Evolutionary conservation across 2,797 vertebrate genomes (phyloP).

Genomic region (Karalla daura): DNA sequence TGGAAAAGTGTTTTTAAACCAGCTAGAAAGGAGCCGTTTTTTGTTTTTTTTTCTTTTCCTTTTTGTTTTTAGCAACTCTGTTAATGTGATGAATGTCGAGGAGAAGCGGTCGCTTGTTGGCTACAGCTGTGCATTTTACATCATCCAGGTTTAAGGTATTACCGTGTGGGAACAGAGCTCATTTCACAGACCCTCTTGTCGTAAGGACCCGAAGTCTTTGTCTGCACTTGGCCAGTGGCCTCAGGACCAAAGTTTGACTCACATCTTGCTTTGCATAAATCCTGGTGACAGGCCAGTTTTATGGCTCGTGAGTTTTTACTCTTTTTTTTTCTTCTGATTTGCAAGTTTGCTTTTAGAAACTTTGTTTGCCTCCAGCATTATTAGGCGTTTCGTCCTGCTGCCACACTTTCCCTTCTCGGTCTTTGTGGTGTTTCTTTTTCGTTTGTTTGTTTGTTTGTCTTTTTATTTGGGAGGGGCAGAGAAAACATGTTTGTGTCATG

Average conservation of each 20-base stretch:
- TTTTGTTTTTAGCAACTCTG: conserved; percentile 48
- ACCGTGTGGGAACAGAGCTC: conserved; percentile 44
- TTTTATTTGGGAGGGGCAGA: neutral
- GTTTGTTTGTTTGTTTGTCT: conserved; percentile 43
- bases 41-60: neutral
- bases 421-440: conserved; percentile 34
- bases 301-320: conserved; percentile 71
- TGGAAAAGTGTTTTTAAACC: conserved; percentile 62
- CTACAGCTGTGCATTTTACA: conserved; percentile 38
- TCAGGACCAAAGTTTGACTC: conserved; percentile 65
- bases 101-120: conserved; percentile 33
- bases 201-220: conserved; percentile 25
- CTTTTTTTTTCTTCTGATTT: conserved; percentile 29
- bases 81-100: conserved; percentile 53
- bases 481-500: conserved; percentile 31
- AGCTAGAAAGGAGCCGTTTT: conserved; percentile 49
- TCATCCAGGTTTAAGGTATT: conserved; percentile 52
- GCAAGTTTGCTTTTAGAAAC: conserved; percentile 25
- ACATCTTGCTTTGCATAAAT: conserved; percentile 52
- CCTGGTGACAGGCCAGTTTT: conserved; percentile 77
- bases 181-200: conserved; percentile 44
- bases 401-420: conserved; percentile 47
- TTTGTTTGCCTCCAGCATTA: conserved; percentile 30
- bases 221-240: conserved; percentile 41
- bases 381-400: conserved; percentile 52